Evolutionary conservation across 2,113 vertebrate genomes (phyloP).

Genomic region (Pholis gunnellus): DNA sequence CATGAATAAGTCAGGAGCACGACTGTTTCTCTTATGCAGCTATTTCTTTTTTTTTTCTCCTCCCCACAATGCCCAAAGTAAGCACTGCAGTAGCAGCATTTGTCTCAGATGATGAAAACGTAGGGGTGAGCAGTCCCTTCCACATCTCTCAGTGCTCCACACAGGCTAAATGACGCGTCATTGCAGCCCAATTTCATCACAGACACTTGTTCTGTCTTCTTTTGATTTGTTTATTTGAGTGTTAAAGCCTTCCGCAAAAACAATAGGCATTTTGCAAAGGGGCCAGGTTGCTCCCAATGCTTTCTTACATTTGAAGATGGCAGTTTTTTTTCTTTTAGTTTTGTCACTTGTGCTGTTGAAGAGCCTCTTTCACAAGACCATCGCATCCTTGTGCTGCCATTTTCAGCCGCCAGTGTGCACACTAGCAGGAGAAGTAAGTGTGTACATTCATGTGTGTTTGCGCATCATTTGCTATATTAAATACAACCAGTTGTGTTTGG

Average conservation of each 20-base stretch:
- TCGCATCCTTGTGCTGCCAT: constrained; percentile 47
- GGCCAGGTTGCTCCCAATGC: constrained; percentile 18
- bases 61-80: constrained; percentile 27
- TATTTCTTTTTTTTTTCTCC: not conserved
- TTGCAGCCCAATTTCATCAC: constrained; percentile 76
- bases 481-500: constrained; percentile 13
- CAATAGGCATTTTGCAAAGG: constrained; percentile 45
- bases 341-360: constrained; percentile 36
- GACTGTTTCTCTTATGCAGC: constrained; percentile 12
- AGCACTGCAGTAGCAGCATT: constrained; percentile 39
- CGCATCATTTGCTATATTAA: constrained; percentile 6
- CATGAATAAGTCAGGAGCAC: constrained; percentile 39
- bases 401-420: constrained; percentile 39
- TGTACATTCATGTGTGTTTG: not conserved
- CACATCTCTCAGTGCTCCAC: constrained; percentile 30
- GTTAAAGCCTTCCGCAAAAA: constrained; percentile 34
- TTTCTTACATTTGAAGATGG: constrained; percentile 38
- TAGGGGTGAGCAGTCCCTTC: constrained; percentile 42
- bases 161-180: constrained; percentile 58
- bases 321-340: not conserved
- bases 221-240: constrained; percentile 70
- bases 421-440: not conserved
- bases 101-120: constrained; percentile 53
- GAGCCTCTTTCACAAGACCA: constrained; percentile 29
- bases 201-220: constrained; percentile 54